Evolutionary conservation across 2,113 vertebrate species (phyloP), one percentile per base, ranked within the genome.

Genomic region (Atherinomorus stipes): DNA sequence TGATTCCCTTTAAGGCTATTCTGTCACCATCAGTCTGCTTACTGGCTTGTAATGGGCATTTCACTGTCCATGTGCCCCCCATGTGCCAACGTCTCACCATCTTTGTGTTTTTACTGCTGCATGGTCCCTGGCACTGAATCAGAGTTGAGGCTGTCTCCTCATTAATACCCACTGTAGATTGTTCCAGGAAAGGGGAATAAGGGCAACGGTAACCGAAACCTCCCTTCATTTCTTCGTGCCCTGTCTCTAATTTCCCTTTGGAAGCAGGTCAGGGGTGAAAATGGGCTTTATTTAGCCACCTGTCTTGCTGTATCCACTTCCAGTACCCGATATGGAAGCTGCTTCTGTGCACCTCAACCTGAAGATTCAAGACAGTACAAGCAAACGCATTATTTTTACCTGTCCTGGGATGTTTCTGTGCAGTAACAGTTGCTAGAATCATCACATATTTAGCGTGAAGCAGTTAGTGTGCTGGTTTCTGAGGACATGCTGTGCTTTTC

Each of bases 231-330:
- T 89, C 74, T 76, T 53, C 54, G 28, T 74, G 54, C 67, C 66
- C 54, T 52, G 73, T 87, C 83, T 93, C 81, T 76, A 78, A 47
- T 92, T 92, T 89, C 91, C 59, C 77, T 71, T 84, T 88, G 78
- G 76, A 74, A 71, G 73, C 72, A 75, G 91, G 87, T 90, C 90
- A 91, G 67, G 92, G 85, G 84, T 91, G 81, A 86, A 80, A 87
- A 83, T 31, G n/a, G 68, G 85, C 85, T 90, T 88, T 88, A 93
- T 93, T 90, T 93, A 94, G 91, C 85, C 75, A 83, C 69, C 71
- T 76, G 63, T 85, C 54, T 57, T 23, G 57, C 86, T 85, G 67
- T 88, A 90, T 91, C 88, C 68, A 74, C 54, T 91, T 84, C 77
- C 83, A 80, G 74, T 61, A 45, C 83, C 76, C 80, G 70, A 81